These are phyloP conservation scores for Colletes gigas DNA, from an alignment of 1,140 invertebrate genomes.

Conservation along the genomic window DNA sequence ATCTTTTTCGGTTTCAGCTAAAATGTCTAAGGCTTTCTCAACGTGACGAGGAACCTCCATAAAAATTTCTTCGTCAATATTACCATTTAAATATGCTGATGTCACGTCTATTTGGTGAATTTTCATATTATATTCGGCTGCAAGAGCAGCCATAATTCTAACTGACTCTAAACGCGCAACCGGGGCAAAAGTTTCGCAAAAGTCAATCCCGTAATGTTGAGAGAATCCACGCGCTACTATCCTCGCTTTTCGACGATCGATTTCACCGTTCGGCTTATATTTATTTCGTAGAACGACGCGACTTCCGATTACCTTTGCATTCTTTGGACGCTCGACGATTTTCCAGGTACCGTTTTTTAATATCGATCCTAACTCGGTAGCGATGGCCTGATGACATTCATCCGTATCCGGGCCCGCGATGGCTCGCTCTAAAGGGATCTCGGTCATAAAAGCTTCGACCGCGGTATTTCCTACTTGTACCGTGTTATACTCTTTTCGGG, in stretches of 20 bases:
- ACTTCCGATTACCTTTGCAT: neutral
- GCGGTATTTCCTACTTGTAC: neutral
- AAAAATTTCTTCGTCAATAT: conserved; percentile 9
- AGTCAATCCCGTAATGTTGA: conserved; percentile 1
- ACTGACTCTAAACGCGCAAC: neutral
- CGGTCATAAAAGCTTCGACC: neutral
- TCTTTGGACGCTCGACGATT: neutral
- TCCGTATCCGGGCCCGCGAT: neutral
- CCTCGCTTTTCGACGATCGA: conserved; percentile 6
- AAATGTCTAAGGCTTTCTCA: neutral
- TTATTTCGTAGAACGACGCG: neutral
- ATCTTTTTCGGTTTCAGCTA: neutral
- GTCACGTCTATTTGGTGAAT: conserved; percentile 34
- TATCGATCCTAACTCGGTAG: neutral
- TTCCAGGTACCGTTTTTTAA: conserved; percentile 4
- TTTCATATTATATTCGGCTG: neutral
- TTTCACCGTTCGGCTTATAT: neutral
- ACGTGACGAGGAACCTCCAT: conserved; percentile 1
- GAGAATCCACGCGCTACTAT: conserved; percentile 14
- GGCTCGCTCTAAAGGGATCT: neutral
- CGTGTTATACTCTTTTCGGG: neutral
- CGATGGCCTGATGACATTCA: neutral
- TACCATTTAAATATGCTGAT: conserved; percentile 12
- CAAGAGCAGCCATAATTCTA: neutral
- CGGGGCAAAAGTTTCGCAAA: neutral